Conservation (phyloP, 2,888 invertebrate genomes). For the Hemicrepidius hirtus region DNA sequence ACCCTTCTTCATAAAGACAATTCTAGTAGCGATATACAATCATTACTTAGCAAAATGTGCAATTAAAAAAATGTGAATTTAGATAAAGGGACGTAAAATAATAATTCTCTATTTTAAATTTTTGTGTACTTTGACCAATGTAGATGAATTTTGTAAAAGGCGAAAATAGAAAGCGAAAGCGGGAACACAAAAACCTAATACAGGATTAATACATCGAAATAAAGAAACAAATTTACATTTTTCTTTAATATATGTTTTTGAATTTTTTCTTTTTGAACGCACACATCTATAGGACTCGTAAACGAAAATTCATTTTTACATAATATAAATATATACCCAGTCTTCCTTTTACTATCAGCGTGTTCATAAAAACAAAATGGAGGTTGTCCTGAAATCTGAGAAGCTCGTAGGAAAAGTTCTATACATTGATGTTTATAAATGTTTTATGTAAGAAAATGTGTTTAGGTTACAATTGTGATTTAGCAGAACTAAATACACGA, state of each 20-base stretch:
- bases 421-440: constrained; percentile 52
- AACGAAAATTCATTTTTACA: constrained; percentile 42
- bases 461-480: constrained; percentile 49
- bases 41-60: constrained; percentile 55
- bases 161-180: constrained; percentile 42
- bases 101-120: constrained; percentile 44
- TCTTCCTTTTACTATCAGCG: constrained; percentile 48
- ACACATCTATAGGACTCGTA: constrained; percentile 34
- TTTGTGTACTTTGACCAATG: constrained; percentile 47
- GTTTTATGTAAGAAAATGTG: constrained; percentile 51
- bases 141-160: constrained; percentile 43
- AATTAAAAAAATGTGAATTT: constrained; percentile 51
- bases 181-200: constrained; percentile 49
- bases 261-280: constrained; percentile 35
- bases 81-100: constrained; percentile 50
- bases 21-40: constrained; percentile 59
- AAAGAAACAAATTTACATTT: constrained; percentile 30
- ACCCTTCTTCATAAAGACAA: constrained; percentile 43
- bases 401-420: constrained; percentile 42
- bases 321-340: constrained; percentile 43
- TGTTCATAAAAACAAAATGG: constrained; percentile 44
- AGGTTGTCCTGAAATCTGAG: constrained; percentile 33
- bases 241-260: constrained; percentile 24
- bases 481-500: constrained; percentile 41
- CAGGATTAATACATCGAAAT: constrained; percentile 54